Conservation (phyloP, 64 coral and sea anemone species). For the Anthopleura sola region DNA sequence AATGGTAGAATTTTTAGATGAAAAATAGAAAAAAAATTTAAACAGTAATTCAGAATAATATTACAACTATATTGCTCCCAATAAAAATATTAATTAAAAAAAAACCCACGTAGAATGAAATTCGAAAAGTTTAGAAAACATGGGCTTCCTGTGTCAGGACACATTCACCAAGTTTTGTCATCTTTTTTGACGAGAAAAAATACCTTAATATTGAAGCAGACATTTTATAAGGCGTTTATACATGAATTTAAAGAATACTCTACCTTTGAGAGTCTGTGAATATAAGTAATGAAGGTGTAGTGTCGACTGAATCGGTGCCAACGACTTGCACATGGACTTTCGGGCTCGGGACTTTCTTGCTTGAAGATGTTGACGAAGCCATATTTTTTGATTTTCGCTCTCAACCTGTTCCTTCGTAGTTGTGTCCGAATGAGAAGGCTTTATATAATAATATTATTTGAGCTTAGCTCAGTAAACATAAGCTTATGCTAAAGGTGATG, state of each 20-base stretch:
- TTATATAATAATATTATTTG: neutral
- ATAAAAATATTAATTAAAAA: too few relatives aligned
- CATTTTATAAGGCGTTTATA: neutral
- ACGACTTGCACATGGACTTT: slow-evolving; percentile 84
- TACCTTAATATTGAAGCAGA: neutral
- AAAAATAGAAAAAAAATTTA: too few relatives aligned
- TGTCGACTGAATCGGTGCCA: slow-evolving; percentile 67
- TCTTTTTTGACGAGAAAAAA: neutral
- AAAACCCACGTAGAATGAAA: too few relatives aligned
- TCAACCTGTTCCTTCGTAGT: neutral
- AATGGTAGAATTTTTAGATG: too few relatives aligned
- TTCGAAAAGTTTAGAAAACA: too few relatives aligned
- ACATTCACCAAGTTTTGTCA: neutral
- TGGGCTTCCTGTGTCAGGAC: neutral
- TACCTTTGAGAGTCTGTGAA: slow-evolving; percentile 97
- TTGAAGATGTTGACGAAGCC: neutral
- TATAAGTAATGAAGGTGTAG: slow-evolving; percentile 75
- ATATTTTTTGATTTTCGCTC: too few relatives aligned
- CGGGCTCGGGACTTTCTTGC: slow-evolving; percentile 9
- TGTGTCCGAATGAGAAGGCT: neutral
- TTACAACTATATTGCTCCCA: too few relatives aligned
- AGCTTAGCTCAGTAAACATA: neutral
- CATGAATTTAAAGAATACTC: neutral
- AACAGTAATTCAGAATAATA: too few relatives aligned
- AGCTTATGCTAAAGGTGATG: neutral